Percentiles rank a stretch among this genome's conserved stretches.
Evolutionary conservation across 1,140 invertebrate species (phyloP).

Genomic region (Belonocnema kinseyi): DNA sequence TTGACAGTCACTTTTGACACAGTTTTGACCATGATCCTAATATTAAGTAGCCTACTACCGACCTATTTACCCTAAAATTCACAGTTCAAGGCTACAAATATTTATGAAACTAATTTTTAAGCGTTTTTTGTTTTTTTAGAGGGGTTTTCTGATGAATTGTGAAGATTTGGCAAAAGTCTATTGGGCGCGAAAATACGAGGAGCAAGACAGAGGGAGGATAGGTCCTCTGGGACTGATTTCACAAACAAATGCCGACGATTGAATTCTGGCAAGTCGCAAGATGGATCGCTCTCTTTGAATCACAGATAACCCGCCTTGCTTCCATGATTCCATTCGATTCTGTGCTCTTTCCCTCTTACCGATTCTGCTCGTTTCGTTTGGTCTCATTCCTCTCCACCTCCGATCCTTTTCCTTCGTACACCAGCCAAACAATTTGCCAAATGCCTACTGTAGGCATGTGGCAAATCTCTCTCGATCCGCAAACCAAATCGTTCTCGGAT

Average conservation of each 20-base stretch:
- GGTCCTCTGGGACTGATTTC: slow-evolving; percentile 71
- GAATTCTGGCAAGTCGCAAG: slow-evolving; percentile 73
- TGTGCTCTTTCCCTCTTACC: slow-evolving; percentile 33
- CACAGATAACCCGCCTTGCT: slow-evolving; percentile 68
- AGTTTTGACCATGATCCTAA: too few relatives aligned
- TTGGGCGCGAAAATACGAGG: slow-evolving; percentile 11
- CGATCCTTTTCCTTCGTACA: slow-evolving; percentile 50
- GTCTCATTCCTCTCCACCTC: slow-evolving; percentile 57
- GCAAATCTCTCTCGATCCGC: slow-evolving; percentile 47
- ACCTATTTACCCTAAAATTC: too few relatives aligned
- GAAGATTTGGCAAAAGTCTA: slow-evolving; percentile 12
- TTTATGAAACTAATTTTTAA: too few relatives aligned
- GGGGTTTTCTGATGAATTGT: not conserved
- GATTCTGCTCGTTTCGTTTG: slow-evolving; percentile 42
- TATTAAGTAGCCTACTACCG: too few relatives aligned
- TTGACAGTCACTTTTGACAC: too few relatives aligned
- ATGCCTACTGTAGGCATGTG: slow-evolving; percentile 50
- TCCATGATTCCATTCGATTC: slow-evolving; percentile 47
- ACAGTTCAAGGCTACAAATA: too few relatives aligned
- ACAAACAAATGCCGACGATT: slow-evolving; percentile 75
- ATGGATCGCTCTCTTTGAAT: slow-evolving; percentile 75
- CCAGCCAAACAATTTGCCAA: slow-evolving; percentile 69
- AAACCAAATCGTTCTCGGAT: slow-evolving; percentile 41
- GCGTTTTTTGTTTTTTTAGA: too few relatives aligned
- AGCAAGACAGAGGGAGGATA: slow-evolving; percentile 48